These are phyloP conservation scores for Triplophysa rosa DNA, from an alignment of 2,113 vertebrate species.

Conservation along the genomic window DNA sequence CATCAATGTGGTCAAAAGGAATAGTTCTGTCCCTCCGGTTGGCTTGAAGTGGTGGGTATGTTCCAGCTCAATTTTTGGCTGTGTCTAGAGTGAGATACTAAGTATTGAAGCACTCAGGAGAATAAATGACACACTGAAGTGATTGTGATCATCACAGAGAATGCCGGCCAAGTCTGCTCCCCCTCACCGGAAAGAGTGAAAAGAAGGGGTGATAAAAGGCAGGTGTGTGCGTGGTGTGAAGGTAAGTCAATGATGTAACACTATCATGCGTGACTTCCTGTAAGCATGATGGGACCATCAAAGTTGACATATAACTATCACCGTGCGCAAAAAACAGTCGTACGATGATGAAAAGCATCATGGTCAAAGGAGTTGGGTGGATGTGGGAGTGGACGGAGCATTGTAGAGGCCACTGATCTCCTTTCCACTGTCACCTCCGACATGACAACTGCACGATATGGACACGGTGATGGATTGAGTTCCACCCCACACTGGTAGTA, in stretches of 20 bases:
- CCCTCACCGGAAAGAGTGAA: constrained; percentile 38
- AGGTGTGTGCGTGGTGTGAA: constrained; percentile 23
- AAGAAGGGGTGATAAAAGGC: constrained; percentile 24
- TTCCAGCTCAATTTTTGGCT: constrained; percentile 25
- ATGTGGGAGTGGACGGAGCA: neutral
- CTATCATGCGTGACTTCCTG: constrained; percentile 32
- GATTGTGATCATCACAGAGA: constrained; percentile 47
- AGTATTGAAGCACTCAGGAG: constrained; percentile 35
- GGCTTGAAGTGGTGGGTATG: neutral
- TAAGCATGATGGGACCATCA: constrained; percentile 49
- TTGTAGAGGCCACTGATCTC: constrained; percentile 30
- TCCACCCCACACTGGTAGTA: constrained; percentile 1
- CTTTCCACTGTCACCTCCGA: constrained; percentile 22
- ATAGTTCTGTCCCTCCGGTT: constrained; percentile 55
- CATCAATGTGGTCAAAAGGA: neutral
- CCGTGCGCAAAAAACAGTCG: constrained; percentile 24
- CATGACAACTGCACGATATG: constrained; percentile 28
- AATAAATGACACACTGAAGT: constrained; percentile 39
- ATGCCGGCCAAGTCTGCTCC: constrained; percentile 17
- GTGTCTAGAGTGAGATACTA: constrained; percentile 36
- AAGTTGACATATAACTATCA: constrained; percentile 45
- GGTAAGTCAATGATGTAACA: neutral
- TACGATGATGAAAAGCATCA: constrained; percentile 19
- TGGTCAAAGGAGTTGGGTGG: neutral
- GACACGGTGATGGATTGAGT: neutral